Evolutionary conservation across 1,140 invertebrate genomes (phyloP).

Genomic region (Limonius californicus): DNA sequence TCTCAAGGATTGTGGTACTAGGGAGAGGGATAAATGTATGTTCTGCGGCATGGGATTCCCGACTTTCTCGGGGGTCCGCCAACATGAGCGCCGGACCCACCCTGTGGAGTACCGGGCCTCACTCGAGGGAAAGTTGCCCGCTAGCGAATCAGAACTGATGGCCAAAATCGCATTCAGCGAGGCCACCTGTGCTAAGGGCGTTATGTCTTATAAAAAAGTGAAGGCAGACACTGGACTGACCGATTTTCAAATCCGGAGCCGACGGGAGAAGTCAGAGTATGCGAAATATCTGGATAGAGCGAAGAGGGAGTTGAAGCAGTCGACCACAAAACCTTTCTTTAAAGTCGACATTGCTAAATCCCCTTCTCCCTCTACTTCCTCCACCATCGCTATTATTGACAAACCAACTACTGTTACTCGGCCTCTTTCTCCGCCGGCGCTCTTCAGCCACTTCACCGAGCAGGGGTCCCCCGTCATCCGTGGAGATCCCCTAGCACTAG

Average conservation of each 20-base stretch:
- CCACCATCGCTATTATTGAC: too few species aligned
- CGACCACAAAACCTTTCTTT: too few species aligned
- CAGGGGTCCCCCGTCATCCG: too few species aligned
- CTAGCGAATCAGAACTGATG: not conserved
- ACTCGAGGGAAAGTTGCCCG: not conserved
- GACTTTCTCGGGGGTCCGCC: not conserved
- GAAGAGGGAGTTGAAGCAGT: too few species aligned
- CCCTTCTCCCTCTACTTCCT: too few species aligned
- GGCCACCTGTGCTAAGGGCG: too few species aligned
- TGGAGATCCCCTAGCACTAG: too few species aligned
- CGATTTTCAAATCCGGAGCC: not conserved
- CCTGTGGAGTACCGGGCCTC: not conserved
- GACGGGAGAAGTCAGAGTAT: not conserved
- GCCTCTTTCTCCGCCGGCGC: too few species aligned
- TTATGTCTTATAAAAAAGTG: not conserved
- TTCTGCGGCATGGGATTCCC: not conserved
- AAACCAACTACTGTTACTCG: too few species aligned
- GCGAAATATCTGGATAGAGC: not conserved
- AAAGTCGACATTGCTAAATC: too few species aligned
- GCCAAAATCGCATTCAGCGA: not conserved
- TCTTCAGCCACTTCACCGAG: too few species aligned
- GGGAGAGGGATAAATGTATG: not conserved
- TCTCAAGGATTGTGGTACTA: not conserved
- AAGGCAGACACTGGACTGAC: not conserved
- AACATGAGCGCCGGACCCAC: not conserved